phyloP scores from a whole-genome alignment of 1,140 invertebrate species.

The Brachionus manjavacas region DNA sequence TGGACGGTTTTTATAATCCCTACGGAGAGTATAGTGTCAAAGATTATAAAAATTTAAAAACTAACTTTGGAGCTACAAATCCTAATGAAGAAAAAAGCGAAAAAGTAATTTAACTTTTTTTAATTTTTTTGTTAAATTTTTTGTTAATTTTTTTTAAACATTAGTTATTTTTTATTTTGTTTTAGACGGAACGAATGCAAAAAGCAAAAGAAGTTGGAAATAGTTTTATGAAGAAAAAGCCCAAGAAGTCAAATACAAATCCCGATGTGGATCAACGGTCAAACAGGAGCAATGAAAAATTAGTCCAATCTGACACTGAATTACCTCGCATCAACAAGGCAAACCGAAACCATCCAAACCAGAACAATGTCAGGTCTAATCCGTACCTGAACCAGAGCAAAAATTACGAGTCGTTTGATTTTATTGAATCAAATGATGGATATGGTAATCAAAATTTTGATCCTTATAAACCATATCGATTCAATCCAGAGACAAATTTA shows the following conservation, averaged over 20 bases:
- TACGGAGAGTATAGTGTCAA: slow-evolving; percentile 12
- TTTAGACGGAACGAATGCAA: not conserved
- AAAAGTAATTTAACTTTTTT: not conserved
- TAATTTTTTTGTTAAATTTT: too few relatives aligned
- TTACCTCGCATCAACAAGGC: not conserved
- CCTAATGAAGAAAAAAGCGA: slow-evolving; percentile 11
- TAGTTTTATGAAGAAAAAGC: not conserved
- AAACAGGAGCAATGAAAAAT: not conserved
- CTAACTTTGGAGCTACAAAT: not conserved
- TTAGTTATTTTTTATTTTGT: not conserved
- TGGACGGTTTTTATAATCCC: slow-evolving; percentile 39
- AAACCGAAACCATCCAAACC: not conserved
- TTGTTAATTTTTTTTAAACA: not conserved
- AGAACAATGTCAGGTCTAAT: not conserved
- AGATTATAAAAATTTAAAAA: slow-evolving; percentile 37
- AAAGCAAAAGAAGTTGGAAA: slow-evolving; percentile 23
- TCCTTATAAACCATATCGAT: not conserved
- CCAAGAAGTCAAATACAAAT: not conserved
- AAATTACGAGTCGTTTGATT: slow-evolving; percentile 13
- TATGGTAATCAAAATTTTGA: slow-evolving; percentile 10
- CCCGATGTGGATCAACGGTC: not conserved
- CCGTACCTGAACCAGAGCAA: not conserved
- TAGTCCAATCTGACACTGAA: not conserved
- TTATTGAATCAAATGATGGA: not conserved
- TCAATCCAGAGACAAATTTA: not conserved